Percentiles rank a stretch among this genome's conserved stretches.
These are phyloP conservation scores for Tinea pellionella DNA, from an alignment of 2,888 invertebrate species.

Conservation along the genomic window DNA sequence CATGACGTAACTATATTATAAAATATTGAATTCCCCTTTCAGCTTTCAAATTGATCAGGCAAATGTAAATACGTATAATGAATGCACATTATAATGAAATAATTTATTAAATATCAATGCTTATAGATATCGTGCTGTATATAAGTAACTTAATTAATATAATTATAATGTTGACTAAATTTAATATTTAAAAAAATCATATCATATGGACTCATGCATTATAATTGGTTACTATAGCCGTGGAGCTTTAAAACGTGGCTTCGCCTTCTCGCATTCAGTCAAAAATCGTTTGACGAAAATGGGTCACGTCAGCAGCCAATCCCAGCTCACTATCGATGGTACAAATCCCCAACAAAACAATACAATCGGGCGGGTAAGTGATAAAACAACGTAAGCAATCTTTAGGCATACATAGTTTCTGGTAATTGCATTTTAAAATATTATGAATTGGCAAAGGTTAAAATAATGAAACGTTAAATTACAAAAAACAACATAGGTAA, in stretches of 20 bases:
- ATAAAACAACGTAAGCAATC: not conserved
- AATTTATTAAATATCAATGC: too few relatives aligned
- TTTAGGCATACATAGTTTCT: not conserved
- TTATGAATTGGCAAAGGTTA: not conserved
- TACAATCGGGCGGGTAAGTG: not conserved
- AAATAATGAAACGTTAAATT: not conserved
- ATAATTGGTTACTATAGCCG: constrained; percentile 33
- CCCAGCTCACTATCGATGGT: constrained; percentile 28
- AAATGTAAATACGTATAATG: too few relatives aligned
- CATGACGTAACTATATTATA: too few relatives aligned
- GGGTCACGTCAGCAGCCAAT: constrained; percentile 71
- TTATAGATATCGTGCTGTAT: too few relatives aligned
- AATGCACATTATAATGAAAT: too few relatives aligned
- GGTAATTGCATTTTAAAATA: not conserved
- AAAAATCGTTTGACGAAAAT: constrained; percentile 86
- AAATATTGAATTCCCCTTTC: too few relatives aligned
- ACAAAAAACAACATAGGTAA: too few relatives aligned
- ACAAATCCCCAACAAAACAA: constrained; percentile 20
- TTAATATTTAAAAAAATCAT: not conserved
- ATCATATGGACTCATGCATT: not conserved
- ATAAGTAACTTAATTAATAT: too few relatives aligned
- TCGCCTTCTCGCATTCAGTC: constrained; percentile 78
- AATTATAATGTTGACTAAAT: not conserved
- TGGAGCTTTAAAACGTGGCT: constrained; percentile 73
- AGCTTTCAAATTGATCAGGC: too few relatives aligned